Base-by-base conservation (phyloP, 2,888 invertebrate species). In the Rotaria macrura region DNA sequence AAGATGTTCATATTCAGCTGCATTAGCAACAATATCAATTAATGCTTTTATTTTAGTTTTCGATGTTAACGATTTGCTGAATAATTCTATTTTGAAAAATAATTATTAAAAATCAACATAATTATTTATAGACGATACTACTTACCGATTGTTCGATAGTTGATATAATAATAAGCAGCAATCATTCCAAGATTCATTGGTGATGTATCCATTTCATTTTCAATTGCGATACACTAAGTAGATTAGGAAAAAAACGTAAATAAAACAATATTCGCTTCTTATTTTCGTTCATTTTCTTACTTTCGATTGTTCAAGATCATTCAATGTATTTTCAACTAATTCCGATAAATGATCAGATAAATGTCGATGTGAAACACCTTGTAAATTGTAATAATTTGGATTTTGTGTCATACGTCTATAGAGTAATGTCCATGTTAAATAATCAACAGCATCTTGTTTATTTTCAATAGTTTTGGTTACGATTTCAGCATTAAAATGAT, bases 381-480 rank as follows among this genome's bases (percentile, higher is more conserved):
- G 97, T 84, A 99, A 92, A 90, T 97, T 97, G 91, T 99, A 99
- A 90, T 99, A 99, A 91, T 99, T 99, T 0, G 99, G 99, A 92
- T 99, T 99, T 92, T 98, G 97, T 2, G 99, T 97, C 89, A 99
- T 93, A 84, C 99, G 92, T 6, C 98, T 93, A 91, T 99, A 99
- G 23, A 99, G 92, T 93, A 99, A 96, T 0, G 98, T 99, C 99
- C 99, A 99, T 0, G 99, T 99, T 38, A 99, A 92, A 89, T 99
- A 99, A 92, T 99, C 99, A 0, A 99, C 98, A 0, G 98, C 98
- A 90, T 99, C 99, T 91, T 99, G 99, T 90, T 99, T 99, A 92
- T 99, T 99, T 92, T 99, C 99, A 88, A 99, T 96, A 0, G 98
- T 99, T 91, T 98, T 98, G 0, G 99, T 99, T 0, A 99, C 98